Base-by-base conservation (phyloP, 2,797 vertebrate genomes). In the Cossypha dichroa region DNA sequence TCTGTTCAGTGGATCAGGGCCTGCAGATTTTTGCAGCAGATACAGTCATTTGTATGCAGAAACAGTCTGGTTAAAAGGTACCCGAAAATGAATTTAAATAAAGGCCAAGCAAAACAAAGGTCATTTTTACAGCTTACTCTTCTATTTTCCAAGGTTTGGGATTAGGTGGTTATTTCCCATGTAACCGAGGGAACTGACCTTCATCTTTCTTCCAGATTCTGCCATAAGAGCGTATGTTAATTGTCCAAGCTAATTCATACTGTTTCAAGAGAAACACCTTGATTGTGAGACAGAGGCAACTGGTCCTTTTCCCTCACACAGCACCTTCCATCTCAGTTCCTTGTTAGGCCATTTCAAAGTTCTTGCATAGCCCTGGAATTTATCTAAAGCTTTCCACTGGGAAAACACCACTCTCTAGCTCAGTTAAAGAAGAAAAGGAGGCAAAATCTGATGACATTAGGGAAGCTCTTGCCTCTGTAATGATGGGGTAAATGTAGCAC, bases 261-360 rank as follows among this genome's bases (percentile, higher is more conserved):
- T 17, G 31, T 52, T 52, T 52, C 17, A 43, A 90, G 23, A 12
- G 48, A 75, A 88, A 31, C 2, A 11, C 11, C 26, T 43, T 70
- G 41, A 45, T 29, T 13, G 11, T 41, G 29, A 76, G 41, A 72
- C 29, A 74, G 7, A 48, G 56, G 29, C 12, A 82, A 40, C 10
- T 29, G 46, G 45, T 38, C 21, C 33, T 68, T 64, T n/a, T 15
- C 10, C 22, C n/a, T 89, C 0, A 0, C 18, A 60, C 5, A 22
- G 3, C 18, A 22, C 13, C 9, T 85, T 51, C 58, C 34, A 75
- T 11, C 19, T 83, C 29, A 45, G 45, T 38, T 64, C 16, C 40
- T 54, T 58, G 12, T 45, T 52, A 55, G 36, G 36, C 55, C 45
- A 58, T 6, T 73, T 62, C 29, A 36, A n/a, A 66, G 66, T 36